Base-by-base conservation (phyloP, 2,113 vertebrate species). In the Peucedramus taeniatus region DNA sequence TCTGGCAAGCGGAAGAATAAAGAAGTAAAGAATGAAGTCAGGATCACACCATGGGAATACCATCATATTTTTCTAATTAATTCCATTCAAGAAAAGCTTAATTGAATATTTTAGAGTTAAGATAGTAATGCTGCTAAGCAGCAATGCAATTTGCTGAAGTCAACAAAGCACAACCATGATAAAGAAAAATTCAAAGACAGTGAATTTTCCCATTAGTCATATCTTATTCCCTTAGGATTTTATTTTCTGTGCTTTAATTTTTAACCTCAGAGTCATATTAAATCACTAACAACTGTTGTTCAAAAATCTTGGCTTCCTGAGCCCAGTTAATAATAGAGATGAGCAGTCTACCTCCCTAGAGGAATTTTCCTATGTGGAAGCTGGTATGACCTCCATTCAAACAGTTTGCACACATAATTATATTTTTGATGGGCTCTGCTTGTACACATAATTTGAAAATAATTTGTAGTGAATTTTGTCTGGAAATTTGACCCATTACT, bases 21-120 rank as follows among this genome's bases (percentile, higher is more conserved):
- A 83, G 54, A 72, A 68, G 37, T 31, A 60, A 83, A 71, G 72
- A 70, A 40, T 42, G 7, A 93, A 81, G 21, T 81, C 81, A 75
- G 30, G 35, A 50, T 70, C 47, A 66, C 64, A 54, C 16, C 68
- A 63, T 24, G 60, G 54, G 56, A 95, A 75, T 81, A 54, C 5
- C 9, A 59, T 75, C 3, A 54, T 53, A 45, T 94, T 89, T 85
- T 89, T 81, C 83, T 70, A 77, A 96, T 49, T 24, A 94, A 77
- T 49, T 47, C 28, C 15, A 42, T 74, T 91, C 40, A 83, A 39
- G 31, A 83, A 84, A 90, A 57, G 42, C 19, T 91, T 83, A 65
- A 85, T 26, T 80, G 68, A 94, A 80, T 92, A 92, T 95, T 92
- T 95, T 61, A n/a, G 37, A 77, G 63, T 80, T 64, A 92, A 82